Conservation (phyloP, 2,888 invertebrate species). For the Lypha dubia region DNA sequence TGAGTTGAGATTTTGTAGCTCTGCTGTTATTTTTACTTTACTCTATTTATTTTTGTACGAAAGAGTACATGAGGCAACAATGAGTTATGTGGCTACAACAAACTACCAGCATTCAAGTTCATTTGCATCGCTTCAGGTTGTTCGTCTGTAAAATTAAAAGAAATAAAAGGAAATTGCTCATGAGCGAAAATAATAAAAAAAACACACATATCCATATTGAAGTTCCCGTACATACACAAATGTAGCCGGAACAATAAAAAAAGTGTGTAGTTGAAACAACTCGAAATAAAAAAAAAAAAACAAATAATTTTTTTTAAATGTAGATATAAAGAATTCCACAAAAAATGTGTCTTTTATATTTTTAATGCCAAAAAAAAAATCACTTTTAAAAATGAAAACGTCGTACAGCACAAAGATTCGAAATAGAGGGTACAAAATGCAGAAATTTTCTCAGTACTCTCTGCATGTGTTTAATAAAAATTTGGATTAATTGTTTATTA, state of each 20-base stretch:
- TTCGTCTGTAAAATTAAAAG: constrained; percentile 71
- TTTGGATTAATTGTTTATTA: background rate
- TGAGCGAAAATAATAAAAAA: constrained; percentile 53
- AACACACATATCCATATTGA: constrained; percentile 25
- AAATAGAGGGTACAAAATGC: background rate
- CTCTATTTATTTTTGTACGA: background rate
- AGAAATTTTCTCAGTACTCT: background rate
- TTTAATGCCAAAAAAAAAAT: too few relatives aligned
- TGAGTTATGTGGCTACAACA: constrained; percentile 64
- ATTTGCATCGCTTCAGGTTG: constrained; percentile 70
- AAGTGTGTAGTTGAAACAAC: constrained; percentile 4
- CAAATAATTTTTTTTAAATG: constrained; percentile 22
- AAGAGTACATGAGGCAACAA: constrained; percentile 52
- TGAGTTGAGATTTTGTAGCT: constrained; percentile 30
- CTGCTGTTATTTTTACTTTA: background rate
- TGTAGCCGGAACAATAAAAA: background rate
- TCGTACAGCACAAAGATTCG: background rate
- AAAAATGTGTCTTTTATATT: too few relatives aligned
- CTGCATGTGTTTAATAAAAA: background rate
- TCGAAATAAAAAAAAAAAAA: constrained; percentile 17
- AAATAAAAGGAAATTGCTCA: constrained; percentile 70
- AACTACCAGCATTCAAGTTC: constrained; percentile 72
- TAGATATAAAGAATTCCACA: constrained; percentile 32
- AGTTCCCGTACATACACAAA: too few relatives aligned
- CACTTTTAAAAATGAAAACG: background rate